These are phyloP conservation scores for Cristatella mucedo DNA, from an alignment of 2,888 invertebrate genomes.

Conservation along the genomic window DNA sequence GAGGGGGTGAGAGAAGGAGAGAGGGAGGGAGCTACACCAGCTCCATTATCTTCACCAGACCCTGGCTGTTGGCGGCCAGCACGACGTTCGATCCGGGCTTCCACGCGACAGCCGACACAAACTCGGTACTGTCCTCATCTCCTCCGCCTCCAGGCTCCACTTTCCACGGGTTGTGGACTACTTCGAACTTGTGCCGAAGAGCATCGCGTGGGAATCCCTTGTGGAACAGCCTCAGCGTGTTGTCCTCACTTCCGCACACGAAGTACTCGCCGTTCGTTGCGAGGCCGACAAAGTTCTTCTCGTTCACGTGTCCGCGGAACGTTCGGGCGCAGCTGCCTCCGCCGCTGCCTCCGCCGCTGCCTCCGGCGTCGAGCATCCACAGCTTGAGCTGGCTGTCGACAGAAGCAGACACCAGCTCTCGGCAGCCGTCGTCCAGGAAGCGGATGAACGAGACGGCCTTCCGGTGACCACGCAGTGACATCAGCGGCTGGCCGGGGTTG, in stretches of 20 bases:
- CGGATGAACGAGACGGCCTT: slow-evolving; percentile 89
- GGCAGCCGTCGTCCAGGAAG: slow-evolving; percentile 62
- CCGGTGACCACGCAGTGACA: slow-evolving; percentile 61
- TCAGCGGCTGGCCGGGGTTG: slow-evolving; percentile 61
- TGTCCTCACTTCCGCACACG: slow-evolving; percentile 86
- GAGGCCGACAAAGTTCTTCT: slow-evolving; percentile 86
- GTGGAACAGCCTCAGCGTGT: slow-evolving; percentile 77
- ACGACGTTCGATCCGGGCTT: slow-evolving; percentile 55
- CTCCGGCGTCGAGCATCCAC: slow-evolving; percentile 74
- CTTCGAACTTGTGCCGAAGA: too few relatives aligned
- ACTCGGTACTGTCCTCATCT: slow-evolving; percentile 76
- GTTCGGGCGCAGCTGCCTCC: slow-evolving; percentile 63
- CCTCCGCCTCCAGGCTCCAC: too few relatives aligned
- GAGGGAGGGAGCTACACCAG: too few relatives aligned
- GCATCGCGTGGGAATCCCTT: slow-evolving; percentile 72
- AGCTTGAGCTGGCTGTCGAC: slow-evolving; percentile 77
- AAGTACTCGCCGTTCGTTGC: slow-evolving; percentile 81
- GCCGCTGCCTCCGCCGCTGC: too few relatives aligned
- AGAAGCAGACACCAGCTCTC: slow-evolving; percentile 78
- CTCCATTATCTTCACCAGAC: slow-evolving; percentile 72
- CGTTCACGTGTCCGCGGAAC: slow-evolving; percentile 77
- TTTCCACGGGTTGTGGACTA: too few relatives aligned
- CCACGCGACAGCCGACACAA: slow-evolving; percentile 91
- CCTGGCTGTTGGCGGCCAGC: slow-evolving; percentile 82
- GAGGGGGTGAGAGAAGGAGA: too few relatives aligned